Conservation (phyloP, 2,888 invertebrate species). For the Pocota personata region DNA sequence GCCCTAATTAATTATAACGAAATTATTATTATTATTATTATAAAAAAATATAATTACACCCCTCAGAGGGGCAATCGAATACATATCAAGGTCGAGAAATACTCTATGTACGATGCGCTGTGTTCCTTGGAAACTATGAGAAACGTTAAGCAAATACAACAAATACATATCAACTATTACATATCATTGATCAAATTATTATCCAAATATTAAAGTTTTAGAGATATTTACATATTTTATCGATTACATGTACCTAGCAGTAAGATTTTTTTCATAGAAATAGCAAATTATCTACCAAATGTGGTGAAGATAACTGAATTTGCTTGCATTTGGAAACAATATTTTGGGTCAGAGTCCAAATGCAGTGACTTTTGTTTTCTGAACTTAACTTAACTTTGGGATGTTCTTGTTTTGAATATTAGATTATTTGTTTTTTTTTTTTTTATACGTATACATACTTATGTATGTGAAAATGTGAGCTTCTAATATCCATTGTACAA, state of each 20-base stretch:
- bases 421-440: background rate
- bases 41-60: conserved; percentile 8
- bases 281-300: background rate
- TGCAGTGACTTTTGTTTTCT: conserved; percentile 49
- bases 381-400: background rate
- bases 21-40: conserved; percentile 10
- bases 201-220: conserved; percentile 43
- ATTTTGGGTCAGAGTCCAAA: conserved; percentile 63
- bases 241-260: conserved; percentile 24
- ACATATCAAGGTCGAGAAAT: conserved; percentile 57
- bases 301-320: conserved; percentile 29
- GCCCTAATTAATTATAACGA: conserved; percentile 78
- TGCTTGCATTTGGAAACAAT: conserved; percentile 56
- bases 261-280: conserved; percentile 32
- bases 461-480: conserved; percentile 53
- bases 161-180: conserved; percentile 62
- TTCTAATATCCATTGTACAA: conserved; percentile 27
- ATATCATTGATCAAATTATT: conserved; percentile 61
- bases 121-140: conserved; percentile 56
- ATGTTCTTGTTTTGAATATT: background rate
- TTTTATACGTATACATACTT: conserved; percentile 13
- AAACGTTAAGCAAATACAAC: conserved; percentile 39
- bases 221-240: conserved; percentile 61
- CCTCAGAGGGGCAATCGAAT: conserved; percentile 36
- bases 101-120: conserved; percentile 45